Percentiles rank a stretch among this genome's conserved stretches.
Conservation (phyloP, 2,888 invertebrate species). For the Hypomecis atomaria region DNA sequence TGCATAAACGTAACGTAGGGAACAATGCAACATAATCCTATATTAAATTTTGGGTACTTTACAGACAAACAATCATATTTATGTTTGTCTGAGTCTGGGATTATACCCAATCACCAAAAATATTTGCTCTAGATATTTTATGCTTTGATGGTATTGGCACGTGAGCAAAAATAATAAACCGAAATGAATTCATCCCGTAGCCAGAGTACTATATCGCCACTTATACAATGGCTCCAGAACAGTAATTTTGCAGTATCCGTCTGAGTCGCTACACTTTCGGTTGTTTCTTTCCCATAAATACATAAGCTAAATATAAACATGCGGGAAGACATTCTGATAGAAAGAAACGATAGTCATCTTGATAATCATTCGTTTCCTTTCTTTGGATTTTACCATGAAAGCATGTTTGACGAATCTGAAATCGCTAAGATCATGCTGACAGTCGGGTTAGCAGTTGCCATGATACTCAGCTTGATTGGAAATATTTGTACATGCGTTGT, state of each 20-base stretch:
- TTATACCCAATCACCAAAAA: too few species aligned
- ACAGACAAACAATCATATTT: too few species aligned
- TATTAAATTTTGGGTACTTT: too few species aligned
- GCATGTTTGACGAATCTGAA: slow-evolving; percentile 77
- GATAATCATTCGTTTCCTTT: slow-evolving; percentile 66
- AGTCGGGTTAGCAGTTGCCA: slow-evolving; percentile 85
- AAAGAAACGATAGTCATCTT: slow-evolving; percentile 50
- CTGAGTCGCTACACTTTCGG: slow-evolving; percentile 43
- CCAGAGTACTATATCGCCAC: slow-evolving; percentile 45
- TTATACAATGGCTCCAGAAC: slow-evolving; percentile 46
- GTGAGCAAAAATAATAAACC: slow-evolving; percentile 2
- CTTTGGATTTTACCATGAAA: slow-evolving; percentile 65
- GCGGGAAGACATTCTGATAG: slow-evolving; percentile 30
- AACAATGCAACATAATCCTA: too few species aligned
- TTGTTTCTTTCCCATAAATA: background rate
- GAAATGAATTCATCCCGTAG: slow-evolving; percentile 50
- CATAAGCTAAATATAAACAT: slow-evolving; percentile 7
- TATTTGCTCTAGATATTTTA: background rate
- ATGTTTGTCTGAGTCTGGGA: too few species aligned
- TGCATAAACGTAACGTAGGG: too few species aligned
- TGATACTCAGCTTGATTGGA: slow-evolving; percentile 89
- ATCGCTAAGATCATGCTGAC: slow-evolving; percentile 82
- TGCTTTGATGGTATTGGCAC: background rate
- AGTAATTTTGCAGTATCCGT: slow-evolving; percentile 54
- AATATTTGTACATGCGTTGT: slow-evolving; percentile 91